phyloP scores from a whole-genome alignment of 2,888 invertebrate species.

The Theretra japonica region DNA sequence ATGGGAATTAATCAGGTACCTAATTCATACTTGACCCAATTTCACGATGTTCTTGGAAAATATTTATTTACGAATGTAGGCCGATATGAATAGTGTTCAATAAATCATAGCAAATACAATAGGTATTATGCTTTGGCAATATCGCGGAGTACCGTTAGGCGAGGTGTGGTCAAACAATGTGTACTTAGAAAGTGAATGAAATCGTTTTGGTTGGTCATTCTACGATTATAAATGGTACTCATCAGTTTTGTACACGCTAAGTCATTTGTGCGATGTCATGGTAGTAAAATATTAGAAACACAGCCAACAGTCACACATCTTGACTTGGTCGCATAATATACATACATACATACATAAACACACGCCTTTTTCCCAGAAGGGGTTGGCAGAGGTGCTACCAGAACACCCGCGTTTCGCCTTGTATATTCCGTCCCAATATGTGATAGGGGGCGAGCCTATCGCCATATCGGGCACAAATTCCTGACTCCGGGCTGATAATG shows the following conservation, averaged over 20 bases:
- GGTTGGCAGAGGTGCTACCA: no score
- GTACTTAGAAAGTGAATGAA: constrained; percentile 19
- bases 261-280: background rate
- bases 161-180: constrained; percentile 19
- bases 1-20: background rate
- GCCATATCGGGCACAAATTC: no score
- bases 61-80: background rate
- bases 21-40: background rate
- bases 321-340: no score
- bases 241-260: background rate
- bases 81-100: constrained; percentile 5
- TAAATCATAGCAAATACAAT: constrained; percentile 17
- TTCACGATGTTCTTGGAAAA: background rate
- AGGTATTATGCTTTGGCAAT: constrained; percentile 13
- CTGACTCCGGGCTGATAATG: no score
- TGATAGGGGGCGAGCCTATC: no score
- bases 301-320: no score
- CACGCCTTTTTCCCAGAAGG: no score
- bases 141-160: constrained; percentile 4
- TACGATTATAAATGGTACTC: background rate
- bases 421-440: no score
- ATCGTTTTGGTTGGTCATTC: background rate
- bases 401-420: no score
- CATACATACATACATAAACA: no score
- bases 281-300: background rate